Evolutionary conservation across 2,797 vertebrate species (phyloP).

Genomic region (Acanthis flammea): DNA sequence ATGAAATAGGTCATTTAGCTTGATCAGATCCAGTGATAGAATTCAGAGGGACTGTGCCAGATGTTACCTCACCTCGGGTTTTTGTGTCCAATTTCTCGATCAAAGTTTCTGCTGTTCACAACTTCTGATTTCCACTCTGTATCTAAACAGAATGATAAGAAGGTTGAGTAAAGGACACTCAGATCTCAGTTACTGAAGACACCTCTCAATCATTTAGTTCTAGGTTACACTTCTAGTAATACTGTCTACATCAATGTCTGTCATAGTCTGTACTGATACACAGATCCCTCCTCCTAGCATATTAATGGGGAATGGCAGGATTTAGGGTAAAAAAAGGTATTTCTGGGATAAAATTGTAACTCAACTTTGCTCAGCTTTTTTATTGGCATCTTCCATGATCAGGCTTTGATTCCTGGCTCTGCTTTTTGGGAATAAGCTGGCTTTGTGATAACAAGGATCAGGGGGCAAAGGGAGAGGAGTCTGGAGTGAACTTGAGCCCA

Average conservation of each 20-base stretch:
- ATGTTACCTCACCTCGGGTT: constrained; percentile 87
- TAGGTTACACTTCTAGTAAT: not conserved
- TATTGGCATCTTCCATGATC: not conserved
- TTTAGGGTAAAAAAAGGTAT: not conserved
- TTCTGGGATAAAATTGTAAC: not conserved
- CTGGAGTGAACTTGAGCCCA: not conserved
- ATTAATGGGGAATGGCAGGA: not conserved
- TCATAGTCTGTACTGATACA: not conserved
- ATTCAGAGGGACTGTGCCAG: not conserved
- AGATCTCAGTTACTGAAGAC: not conserved
- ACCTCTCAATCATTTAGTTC: not conserved
- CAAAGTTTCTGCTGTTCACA: constrained; percentile 91
- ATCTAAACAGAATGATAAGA: constrained; percentile 72
- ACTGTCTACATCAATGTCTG: not conserved
- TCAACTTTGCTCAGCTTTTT: not conserved
- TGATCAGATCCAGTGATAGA: not conserved
- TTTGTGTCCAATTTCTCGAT: constrained; percentile 93
- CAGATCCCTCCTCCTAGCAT: not conserved
- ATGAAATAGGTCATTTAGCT: not conserved
- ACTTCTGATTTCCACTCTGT: constrained; percentile 93
- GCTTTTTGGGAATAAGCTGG: not conserved
- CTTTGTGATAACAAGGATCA: not conserved
- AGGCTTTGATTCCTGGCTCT: not conserved
- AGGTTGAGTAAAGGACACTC: not conserved
- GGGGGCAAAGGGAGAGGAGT: not conserved